phyloP scores from a whole-genome alignment of 2,888 invertebrate genomes.

The Limenitis camilla region DNA sequence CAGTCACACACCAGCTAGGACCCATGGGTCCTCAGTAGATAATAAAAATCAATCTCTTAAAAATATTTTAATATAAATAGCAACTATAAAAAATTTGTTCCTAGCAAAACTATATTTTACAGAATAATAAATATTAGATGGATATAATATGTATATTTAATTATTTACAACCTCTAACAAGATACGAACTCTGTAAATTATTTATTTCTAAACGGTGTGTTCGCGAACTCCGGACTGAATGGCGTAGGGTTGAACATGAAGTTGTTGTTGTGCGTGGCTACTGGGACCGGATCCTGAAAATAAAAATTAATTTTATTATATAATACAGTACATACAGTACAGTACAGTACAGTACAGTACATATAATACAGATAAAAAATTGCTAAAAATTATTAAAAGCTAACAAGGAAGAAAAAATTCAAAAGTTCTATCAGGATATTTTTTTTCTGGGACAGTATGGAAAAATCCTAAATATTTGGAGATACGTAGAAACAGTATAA shows the following conservation, averaged over 20 bases:
- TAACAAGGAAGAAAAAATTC: too few relatives aligned
- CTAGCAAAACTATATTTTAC: neutral
- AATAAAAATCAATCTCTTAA: neutral
- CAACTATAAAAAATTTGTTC: neutral
- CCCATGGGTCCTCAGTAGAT: neutral
- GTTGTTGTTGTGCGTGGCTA: conserved; percentile 51
- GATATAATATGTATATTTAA: neutral
- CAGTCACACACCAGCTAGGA: too few relatives aligned
- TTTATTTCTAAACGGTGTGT: conserved; percentile 33
- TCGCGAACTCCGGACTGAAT: conserved; percentile 47
- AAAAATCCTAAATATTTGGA: too few relatives aligned
- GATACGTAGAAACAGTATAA: too few relatives aligned
- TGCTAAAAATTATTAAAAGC: too few relatives aligned
- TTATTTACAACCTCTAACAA: neutral
- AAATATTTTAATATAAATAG: neutral
- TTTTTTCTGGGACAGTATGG: too few relatives aligned
- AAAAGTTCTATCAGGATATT: too few relatives aligned
- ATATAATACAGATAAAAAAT: too few relatives aligned
- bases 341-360: neutral
- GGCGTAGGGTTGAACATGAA: conserved; percentile 55
- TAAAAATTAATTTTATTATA: neutral
- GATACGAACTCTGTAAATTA: neutral
- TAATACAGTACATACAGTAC: neutral
- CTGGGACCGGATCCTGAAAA: conserved; percentile 18
- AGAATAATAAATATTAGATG: neutral